These are phyloP conservation scores for Nyleta sp. DNA, from an alignment of 2,888 invertebrate species.

Conservation along the genomic window DNA sequence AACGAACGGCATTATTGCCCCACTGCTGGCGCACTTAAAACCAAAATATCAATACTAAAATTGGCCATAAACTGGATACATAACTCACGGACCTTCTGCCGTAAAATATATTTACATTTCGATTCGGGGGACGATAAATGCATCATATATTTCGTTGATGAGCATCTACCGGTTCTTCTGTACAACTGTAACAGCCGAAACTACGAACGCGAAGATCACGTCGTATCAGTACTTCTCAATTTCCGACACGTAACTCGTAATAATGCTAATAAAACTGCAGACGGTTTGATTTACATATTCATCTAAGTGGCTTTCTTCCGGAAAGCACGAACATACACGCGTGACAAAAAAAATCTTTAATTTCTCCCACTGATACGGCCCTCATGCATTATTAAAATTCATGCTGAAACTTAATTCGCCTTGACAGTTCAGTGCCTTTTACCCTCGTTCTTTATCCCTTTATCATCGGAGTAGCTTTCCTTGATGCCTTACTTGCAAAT, in stretches of 20 bases:
- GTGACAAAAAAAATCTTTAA: conserved; percentile 36
- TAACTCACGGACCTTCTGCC: conserved; percentile 66
- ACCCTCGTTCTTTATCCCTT: conserved; percentile 69
- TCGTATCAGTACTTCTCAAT: conserved; percentile 52
- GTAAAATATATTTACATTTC: conserved; percentile 79
- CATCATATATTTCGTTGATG: conserved; percentile 74
- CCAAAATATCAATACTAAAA: conserved; percentile 79
- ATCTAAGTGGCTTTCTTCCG: too few relatives aligned
- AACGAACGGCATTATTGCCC: conserved; percentile 42
- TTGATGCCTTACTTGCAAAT: conserved; percentile 63
- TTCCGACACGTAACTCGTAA: conserved; percentile 60
- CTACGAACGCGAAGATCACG: conserved; percentile 50
- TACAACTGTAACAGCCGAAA: too few relatives aligned
- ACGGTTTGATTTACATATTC: conserved; percentile 56
- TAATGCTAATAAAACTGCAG: conserved; percentile 55
- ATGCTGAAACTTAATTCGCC: conserved; percentile 67
- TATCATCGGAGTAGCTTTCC: conserved; percentile 56
- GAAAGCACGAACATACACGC: conserved; percentile 14
- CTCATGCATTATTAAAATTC: conserved; percentile 56
- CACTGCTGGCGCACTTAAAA: conserved; percentile 69
- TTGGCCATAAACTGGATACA: conserved; percentile 78
- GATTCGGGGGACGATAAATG: conserved; percentile 79
- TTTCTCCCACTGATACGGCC: conserved; percentile 45
- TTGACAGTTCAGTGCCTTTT: conserved; percentile 79
- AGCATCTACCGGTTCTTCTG: conserved; percentile 59